Percentiles rank a stretch among this genome's conserved stretches.
phyloP scores from a whole-genome alignment of 2,113 vertebrate species.

The Syrrhaptes paradoxus region DNA sequence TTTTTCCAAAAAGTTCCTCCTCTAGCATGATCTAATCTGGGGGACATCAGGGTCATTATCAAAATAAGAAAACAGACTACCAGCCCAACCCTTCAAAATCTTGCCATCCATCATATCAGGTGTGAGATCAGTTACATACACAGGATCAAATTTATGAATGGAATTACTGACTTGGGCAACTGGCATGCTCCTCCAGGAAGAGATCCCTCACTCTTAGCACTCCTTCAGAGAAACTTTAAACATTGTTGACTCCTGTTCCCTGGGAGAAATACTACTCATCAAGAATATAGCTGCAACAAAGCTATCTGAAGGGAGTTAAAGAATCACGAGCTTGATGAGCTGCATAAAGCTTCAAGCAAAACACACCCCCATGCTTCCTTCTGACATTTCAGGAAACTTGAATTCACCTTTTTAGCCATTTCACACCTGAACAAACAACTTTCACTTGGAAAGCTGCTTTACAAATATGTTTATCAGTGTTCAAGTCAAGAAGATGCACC shows the following conservation, averaged over 20 bases:
- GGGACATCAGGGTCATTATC: background rate
- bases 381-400: background rate
- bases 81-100: background rate
- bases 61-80: background rate
- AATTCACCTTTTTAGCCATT: background rate
- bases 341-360: background rate
- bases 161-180: background rate
- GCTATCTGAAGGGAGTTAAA: background rate
- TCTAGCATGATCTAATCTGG: background rate
- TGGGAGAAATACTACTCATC: background rate
- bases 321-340: background rate
- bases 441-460: background rate
- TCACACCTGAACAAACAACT: background rate
- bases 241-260: background rate
- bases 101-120: background rate
- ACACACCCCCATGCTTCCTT: background rate
- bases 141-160: background rate
- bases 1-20: background rate
- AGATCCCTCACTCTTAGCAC: background rate
- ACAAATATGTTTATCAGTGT: background rate
- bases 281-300: background rate
- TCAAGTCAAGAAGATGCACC: background rate
- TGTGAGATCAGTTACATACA: background rate
- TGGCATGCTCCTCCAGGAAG: background rate
- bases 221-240: background rate